These are phyloP conservation scores for Erpornis zantholeuca DNA, from an alignment of 2,113 vertebrate genomes.

Conservation along the genomic window DNA sequence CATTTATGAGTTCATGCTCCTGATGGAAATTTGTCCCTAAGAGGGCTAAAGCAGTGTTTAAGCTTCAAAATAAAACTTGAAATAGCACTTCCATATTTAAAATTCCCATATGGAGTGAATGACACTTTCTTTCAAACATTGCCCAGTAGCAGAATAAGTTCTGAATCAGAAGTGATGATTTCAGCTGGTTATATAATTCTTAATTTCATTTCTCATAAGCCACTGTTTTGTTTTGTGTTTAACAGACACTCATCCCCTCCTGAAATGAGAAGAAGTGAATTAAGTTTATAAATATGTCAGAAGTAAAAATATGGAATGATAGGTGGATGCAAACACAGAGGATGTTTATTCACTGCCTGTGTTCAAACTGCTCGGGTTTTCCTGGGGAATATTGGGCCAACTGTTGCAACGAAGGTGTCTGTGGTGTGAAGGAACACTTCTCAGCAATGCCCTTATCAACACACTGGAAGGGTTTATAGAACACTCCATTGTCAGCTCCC, in stretches of 20 bases:
- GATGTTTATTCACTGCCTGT: not conserved
- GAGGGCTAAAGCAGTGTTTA: not conserved
- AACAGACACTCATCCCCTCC: not conserved
- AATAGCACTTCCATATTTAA: not conserved
- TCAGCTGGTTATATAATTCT: not conserved
- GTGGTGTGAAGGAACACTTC: not conserved
- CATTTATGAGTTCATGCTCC: not conserved
- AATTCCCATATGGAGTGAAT: not conserved
- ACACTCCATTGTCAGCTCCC: not conserved
- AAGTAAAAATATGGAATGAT: not conserved
- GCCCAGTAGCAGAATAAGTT: not conserved
- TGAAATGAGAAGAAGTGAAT: not conserved
- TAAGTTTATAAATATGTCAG: not conserved
- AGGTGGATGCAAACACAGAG: not conserved
- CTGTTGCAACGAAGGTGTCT: not conserved
- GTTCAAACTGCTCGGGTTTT: not conserved
- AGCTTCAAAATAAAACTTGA: not conserved
- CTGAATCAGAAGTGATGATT: not conserved
- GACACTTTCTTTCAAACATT: not conserved
- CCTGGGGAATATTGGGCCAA: not conserved
- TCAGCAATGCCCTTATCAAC: not conserved
- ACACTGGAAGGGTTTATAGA: not conserved
- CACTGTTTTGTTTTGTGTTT: not conserved
- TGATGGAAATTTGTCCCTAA: not conserved
- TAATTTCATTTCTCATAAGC: not conserved